These are phyloP conservation scores for Metacarcinus magister DNA, from an alignment of 2,888 invertebrate genomes.

Conservation along the genomic window DNA sequence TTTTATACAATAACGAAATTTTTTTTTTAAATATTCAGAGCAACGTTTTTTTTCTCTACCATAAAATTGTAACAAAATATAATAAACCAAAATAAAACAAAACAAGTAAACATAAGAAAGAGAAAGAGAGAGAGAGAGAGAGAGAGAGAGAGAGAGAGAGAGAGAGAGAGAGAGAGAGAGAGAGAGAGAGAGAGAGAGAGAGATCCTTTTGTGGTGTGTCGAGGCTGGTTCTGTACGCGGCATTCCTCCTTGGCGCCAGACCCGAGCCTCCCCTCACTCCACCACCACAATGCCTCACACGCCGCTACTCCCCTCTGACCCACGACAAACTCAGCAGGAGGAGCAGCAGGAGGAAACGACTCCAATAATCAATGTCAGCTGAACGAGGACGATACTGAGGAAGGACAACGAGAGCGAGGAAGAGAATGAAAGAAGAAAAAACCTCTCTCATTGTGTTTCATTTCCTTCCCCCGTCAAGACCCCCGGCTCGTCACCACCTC, in stretches of 20 bases:
- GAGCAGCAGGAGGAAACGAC: not conserved
- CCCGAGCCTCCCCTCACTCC: not conserved
- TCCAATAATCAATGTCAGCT: not conserved
- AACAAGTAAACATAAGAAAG: not conserved
- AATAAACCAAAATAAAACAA: not conserved
- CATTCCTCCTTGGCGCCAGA: conserved; percentile 7
- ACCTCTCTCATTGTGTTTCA: not conserved
- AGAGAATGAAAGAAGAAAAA: not conserved
- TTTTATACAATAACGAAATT: not conserved
- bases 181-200: conserved; percentile 23
- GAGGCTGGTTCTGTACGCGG: not conserved
- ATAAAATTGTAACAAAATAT: not conserved
- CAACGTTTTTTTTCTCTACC: not conserved
- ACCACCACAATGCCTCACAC: not conserved
- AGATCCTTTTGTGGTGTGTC: not conserved
- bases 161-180: not conserved
- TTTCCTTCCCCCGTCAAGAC: not conserved
- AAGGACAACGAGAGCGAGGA: not conserved
- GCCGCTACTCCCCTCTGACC: not conserved
- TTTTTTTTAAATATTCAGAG: too few species aligned
- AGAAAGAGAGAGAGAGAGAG: conserved; percentile 13
- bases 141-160: not conserved
- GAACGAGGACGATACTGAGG: not conserved
- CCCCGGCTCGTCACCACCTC: not conserved
- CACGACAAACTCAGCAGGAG: not conserved